Evolutionary conservation across 2,113 vertebrate genomes (phyloP).

Genomic region (Hippolais icterina): DNA sequence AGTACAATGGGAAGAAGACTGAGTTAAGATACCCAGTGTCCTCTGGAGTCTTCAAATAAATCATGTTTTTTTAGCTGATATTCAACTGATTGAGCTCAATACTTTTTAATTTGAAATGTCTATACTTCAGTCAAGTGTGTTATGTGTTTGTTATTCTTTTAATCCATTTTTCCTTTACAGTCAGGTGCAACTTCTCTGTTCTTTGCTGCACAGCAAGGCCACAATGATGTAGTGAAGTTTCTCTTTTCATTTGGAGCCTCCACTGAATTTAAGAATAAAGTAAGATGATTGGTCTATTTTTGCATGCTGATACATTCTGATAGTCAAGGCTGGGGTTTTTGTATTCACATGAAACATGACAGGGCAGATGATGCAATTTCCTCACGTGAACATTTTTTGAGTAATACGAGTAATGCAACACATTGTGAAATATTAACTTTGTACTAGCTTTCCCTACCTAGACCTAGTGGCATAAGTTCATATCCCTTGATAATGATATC

Average conservation of each 20-base stretch:
- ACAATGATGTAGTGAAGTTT: constrained; percentile 88
- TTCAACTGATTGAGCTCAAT: not conserved
- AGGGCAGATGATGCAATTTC: not conserved
- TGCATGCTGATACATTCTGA: not conserved
- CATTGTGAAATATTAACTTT: not conserved
- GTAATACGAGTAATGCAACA: not conserved
- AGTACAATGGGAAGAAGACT: not conserved
- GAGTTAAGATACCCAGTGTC: not conserved
- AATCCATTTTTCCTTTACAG: constrained; percentile 70
- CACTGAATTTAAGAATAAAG: constrained; percentile 92
- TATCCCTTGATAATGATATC: not conserved
- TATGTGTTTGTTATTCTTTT: not conserved
- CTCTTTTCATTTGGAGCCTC: constrained; percentile 97
- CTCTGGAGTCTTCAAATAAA: not conserved
- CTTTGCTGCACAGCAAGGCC: constrained; percentile 94
- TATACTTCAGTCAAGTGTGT: not conserved
- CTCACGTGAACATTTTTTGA: not conserved
- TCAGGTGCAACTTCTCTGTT: constrained; percentile 94
- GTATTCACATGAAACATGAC: not conserved
- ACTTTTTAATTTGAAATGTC: not conserved
- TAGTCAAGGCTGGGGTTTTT: not conserved
- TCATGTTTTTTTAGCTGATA: not conserved
- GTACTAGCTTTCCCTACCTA: not conserved
- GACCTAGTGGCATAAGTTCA: not conserved
- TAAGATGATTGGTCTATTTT: constrained; percentile 61